Conservation (phyloP, 2,113 vertebrate species). For the Origma solitaria region DNA sequence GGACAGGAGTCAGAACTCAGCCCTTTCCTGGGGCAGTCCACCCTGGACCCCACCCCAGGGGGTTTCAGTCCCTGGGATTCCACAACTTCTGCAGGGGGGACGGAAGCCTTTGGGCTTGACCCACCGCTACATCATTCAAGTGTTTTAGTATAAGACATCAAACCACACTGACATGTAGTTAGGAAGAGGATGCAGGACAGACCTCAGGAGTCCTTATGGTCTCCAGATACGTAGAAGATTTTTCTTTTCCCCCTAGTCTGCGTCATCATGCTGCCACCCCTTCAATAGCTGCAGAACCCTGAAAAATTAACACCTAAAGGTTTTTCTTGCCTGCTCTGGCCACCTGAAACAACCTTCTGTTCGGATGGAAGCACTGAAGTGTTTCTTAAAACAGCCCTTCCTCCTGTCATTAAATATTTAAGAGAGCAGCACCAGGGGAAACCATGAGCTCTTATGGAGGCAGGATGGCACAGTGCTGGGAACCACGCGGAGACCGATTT, state of each 20-base stretch:
- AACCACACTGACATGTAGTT: background rate
- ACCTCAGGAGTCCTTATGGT: background rate
- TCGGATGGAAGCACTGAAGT: background rate
- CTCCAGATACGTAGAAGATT: background rate
- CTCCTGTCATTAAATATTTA: conserved; percentile 31
- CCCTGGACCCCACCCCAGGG: too few species aligned
- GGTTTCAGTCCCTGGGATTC: too few species aligned
- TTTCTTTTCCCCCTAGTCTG: background rate
- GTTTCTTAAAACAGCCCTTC: conserved; percentile 1
- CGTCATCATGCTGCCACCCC: background rate
- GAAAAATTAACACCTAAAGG: background rate
- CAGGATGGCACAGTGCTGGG: background rate
- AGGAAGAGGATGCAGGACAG: background rate
- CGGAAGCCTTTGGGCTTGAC: too few species aligned
- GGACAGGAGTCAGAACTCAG: too few species aligned
- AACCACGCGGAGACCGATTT: background rate
- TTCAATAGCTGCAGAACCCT: background rate
- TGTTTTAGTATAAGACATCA: background rate
- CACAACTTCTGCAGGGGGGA: too few species aligned
- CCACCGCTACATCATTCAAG: too few species aligned
- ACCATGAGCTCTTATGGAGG: background rate
- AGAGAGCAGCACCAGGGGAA: background rate
- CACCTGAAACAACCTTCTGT: conserved; percentile 8
- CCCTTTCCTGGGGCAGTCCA: too few species aligned
- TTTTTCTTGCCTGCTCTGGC: background rate